Conservation (phyloP, 64 coral and sea anemone species). For the Montipora efflorescens region DNA sequence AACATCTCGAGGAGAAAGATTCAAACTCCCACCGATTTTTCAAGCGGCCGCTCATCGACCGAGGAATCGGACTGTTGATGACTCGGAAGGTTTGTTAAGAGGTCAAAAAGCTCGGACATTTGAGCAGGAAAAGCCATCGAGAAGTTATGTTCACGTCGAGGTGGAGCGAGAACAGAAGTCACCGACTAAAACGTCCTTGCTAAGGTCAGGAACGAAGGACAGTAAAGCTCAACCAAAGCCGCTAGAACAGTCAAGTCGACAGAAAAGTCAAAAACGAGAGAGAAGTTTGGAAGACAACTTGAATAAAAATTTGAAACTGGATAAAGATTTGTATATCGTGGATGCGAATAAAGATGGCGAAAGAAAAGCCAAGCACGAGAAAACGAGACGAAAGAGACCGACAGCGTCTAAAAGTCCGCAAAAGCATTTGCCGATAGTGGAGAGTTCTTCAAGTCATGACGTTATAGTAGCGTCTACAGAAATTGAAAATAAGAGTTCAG, state of each 20-base stretch:
- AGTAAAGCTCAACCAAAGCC: not conserved
- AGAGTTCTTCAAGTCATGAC: not conserved
- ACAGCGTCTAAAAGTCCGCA: slow-evolving; percentile 33
- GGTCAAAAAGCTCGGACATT: slow-evolving; percentile 87
- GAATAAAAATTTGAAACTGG: not conserved
- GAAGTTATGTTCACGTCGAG: slow-evolving; percentile 31
- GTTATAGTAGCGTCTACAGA: not conserved
- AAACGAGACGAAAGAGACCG: not conserved
- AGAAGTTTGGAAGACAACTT: not conserved
- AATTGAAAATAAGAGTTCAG: not conserved
- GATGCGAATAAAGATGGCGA: not conserved
- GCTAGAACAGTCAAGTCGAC: not conserved
- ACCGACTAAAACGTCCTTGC: slow-evolving; percentile 17
- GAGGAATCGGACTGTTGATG: slow-evolving; percentile 61
- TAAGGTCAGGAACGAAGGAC: not conserved
- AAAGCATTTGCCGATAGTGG: not conserved
- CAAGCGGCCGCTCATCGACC: slow-evolving; percentile 67
- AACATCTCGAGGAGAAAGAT: slow-evolving; percentile 31
- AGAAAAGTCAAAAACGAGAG: not conserved
- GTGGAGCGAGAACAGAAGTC: slow-evolving; percentile 65
- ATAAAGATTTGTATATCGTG: slow-evolving; percentile 41
- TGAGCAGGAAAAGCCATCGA: slow-evolving; percentile 58
- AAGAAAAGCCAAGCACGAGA: not conserved
- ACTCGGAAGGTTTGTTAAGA: slow-evolving; percentile 73
- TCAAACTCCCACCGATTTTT: slow-evolving; percentile 88